Percentiles rank a stretch among this genome's conserved stretches.
These are phyloP conservation scores for Cheilosia variabilis DNA, from an alignment of 2,888 invertebrate genomes.

Conservation along the genomic window DNA sequence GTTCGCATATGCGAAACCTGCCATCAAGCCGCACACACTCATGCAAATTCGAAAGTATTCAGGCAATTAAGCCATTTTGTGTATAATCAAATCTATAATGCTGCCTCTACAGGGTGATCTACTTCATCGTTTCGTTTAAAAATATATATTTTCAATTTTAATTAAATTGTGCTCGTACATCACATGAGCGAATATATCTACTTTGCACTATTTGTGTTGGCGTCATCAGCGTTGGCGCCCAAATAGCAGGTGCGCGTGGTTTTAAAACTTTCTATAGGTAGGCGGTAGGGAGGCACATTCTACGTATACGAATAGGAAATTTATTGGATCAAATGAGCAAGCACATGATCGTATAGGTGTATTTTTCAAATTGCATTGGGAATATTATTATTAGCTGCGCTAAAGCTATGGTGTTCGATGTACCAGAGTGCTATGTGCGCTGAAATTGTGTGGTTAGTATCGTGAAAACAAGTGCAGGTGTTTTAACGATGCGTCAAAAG, in stretches of 20 bases:
- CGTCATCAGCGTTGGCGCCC: background rate
- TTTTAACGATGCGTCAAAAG: slow-evolving; percentile 28
- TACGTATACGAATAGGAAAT: background rate
- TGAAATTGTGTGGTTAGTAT: slow-evolving; percentile 29
- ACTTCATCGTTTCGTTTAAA: slow-evolving; percentile 8
- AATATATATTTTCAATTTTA: slow-evolving; percentile 21
- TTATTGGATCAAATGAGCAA: slow-evolving; percentile 33
- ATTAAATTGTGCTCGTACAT: slow-evolving; percentile 33
- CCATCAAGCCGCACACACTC: slow-evolving; percentile 18
- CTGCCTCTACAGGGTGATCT: slow-evolving; percentile 47
- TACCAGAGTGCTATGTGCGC: slow-evolving; percentile 6
- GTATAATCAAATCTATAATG: slow-evolving; percentile 28
- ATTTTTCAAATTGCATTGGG: slow-evolving; percentile 52
- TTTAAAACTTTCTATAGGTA: slow-evolving; percentile 2
- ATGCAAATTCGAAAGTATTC: slow-evolving; percentile 49
- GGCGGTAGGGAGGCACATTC: background rate
- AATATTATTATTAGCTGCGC: slow-evolving; percentile 56
- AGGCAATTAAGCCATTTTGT: slow-evolving; percentile 43
- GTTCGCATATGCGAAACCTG: slow-evolving; percentile 41
- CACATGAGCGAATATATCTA: background rate
- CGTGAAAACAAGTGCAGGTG: slow-evolving; percentile 46
- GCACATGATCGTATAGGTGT: slow-evolving; percentile 46
- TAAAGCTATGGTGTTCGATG: slow-evolving; percentile 16
- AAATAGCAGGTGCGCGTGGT: slow-evolving; percentile 31
- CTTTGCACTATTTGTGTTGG: background rate